Percentiles rank a stretch among this genome's conserved stretches.
These are phyloP conservation scores for Sinelater perroti DNA, from an alignment of 2,888 invertebrate species.

Conservation along the genomic window DNA sequence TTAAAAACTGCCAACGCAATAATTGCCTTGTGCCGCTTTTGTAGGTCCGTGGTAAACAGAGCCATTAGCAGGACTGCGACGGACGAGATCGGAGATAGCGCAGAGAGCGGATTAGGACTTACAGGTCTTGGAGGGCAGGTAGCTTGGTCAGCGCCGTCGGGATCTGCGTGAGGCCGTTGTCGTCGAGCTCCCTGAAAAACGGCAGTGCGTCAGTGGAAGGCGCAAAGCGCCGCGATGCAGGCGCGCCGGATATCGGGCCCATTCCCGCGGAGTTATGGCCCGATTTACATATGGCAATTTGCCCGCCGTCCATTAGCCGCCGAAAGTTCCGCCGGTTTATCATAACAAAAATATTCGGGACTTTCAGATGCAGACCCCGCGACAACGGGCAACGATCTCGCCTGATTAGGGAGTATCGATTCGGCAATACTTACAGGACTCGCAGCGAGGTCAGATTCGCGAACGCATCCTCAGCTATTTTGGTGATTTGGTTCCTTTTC, in stretches of 20 bases:
- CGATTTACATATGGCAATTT: constrained; percentile 37
- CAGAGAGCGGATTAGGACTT: constrained; percentile 63
- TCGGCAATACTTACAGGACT: constrained; percentile 80
- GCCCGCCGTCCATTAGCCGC: constrained; percentile 30
- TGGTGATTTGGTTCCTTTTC: constrained; percentile 83
- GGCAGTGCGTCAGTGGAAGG: too few relatives aligned
- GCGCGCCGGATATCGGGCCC: constrained; percentile 5
- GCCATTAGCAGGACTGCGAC: constrained; percentile 1
- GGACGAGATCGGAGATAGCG: neutral
- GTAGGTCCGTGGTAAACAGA: constrained; percentile 10
- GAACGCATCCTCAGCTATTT: constrained; percentile 83
- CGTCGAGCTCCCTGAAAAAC: constrained; percentile 78
- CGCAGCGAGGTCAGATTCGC: constrained; percentile 78
- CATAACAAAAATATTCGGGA: constrained; percentile 25
- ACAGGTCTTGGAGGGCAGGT: constrained; percentile 84
- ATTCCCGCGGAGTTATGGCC: constrained; percentile 24
- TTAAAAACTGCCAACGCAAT: too few relatives aligned
- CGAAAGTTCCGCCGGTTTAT: constrained; percentile 27
- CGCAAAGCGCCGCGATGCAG: constrained; percentile 20
- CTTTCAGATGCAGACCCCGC: constrained; percentile 20
- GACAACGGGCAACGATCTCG: constrained; percentile 14
- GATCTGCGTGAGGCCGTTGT: constrained; percentile 77
- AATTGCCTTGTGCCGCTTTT: too few relatives aligned
- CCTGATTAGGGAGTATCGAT: constrained; percentile 1
- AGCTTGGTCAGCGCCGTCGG: constrained; percentile 79